Conservation (phyloP, 2,888 invertebrate genomes). For the Ichneumoninae sp. region DNA sequence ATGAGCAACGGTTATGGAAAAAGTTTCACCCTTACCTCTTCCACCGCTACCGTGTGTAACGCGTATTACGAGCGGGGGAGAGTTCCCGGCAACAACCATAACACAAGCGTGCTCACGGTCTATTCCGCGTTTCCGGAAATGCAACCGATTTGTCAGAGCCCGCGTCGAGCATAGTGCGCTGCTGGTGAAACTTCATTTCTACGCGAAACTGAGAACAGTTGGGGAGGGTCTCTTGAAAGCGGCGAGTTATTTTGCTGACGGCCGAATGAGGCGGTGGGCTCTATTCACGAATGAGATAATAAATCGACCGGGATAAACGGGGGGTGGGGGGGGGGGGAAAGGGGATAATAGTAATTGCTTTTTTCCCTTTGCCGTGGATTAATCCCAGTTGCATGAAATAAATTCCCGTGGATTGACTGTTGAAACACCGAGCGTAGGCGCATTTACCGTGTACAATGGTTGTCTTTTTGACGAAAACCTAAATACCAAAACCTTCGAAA, state of each 20-base stretch:
- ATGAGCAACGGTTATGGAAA: conserved; percentile 77
- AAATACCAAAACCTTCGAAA: no score
- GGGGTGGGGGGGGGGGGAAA: no score
- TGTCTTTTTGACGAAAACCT: no score
- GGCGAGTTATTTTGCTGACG: conserved; percentile 13
- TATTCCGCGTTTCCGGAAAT: conserved; percentile 60
- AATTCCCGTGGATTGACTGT: no score
- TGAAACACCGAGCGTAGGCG: no score
- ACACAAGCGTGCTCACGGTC: conserved; percentile 61
- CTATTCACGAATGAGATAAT: neutral
- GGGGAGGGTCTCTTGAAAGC: conserved; percentile 37
- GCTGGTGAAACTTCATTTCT: conserved; percentile 48
- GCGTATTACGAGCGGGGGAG: conserved; percentile 46
- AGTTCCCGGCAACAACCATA: conserved; percentile 42
- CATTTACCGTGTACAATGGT: no score
- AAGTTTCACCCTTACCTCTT: conserved; percentile 69
- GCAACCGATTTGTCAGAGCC: conserved; percentile 64
- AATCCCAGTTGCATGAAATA: no score
- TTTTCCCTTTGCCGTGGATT: no score
- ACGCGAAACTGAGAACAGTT: conserved; percentile 36
- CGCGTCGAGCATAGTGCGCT: conserved; percentile 53
- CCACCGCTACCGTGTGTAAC: conserved; percentile 20
- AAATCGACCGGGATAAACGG: neutral
- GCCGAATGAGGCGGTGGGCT: neutral
- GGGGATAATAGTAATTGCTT: neutral